phyloP scores from a whole-genome alignment of 2,113 vertebrate species.

The Brienomyrus longianalis region DNA sequence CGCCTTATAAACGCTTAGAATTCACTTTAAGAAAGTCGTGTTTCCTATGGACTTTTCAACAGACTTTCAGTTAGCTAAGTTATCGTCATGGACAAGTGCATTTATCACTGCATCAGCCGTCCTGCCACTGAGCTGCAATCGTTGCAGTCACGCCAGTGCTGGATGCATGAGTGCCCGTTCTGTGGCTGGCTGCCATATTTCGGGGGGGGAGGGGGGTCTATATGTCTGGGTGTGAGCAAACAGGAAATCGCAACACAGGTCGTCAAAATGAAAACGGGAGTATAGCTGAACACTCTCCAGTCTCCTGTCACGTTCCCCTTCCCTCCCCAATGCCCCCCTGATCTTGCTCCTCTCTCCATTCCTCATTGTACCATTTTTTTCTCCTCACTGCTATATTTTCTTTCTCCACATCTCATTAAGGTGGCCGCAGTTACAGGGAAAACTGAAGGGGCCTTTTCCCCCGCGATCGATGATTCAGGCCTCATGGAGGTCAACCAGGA shows the following conservation, averaged over 20 bases:
- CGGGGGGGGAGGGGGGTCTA: background rate
- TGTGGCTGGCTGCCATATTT: background rate
- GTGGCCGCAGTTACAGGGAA: constrained; percentile 48
- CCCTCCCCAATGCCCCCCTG: background rate
- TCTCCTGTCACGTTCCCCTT: background rate
- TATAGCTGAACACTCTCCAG: background rate
- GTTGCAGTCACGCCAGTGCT: background rate
- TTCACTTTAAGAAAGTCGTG: background rate
- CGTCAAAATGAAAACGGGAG: background rate
- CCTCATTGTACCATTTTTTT: background rate
- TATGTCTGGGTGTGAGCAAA: background rate
- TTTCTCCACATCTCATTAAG: constrained; percentile 35
- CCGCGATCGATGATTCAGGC: constrained; percentile 55
- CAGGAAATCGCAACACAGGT: background rate
- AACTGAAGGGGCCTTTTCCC: constrained; percentile 39
- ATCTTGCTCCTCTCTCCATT: background rate
- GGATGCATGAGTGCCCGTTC: background rate
- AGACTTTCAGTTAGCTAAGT: background rate
- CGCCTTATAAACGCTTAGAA: background rate
- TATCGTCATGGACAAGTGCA: background rate
- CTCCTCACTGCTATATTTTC: background rate
- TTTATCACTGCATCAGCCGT: background rate
- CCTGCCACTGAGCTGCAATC: background rate
- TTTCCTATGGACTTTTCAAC: background rate
- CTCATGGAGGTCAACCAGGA: constrained; percentile 55